Base-by-base conservation (phyloP, 2,888 invertebrate genomes). In the Orthosia cruda region DNA sequence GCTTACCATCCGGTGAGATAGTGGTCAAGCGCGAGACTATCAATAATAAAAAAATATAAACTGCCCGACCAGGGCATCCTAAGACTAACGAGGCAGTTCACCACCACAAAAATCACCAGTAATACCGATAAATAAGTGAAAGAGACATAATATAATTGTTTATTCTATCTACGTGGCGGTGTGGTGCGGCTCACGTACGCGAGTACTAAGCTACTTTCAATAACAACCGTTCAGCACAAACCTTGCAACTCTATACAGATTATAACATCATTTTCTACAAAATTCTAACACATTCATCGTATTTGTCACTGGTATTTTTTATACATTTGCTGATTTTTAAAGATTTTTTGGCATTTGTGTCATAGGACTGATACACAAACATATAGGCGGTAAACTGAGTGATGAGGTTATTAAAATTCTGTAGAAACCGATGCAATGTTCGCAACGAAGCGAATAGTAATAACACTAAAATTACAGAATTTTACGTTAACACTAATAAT, bases 141-240 rank as follows among this genome's bases (percentile, higher is more conserved):
- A 74, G 58, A 32, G 32, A 49, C 49, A 20, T 64, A 52, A 20
- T 49, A 64, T 71, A 82, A 87, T 86, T 87, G 69, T 80, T 59
- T 77, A 83, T 80, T 79, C 86, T 86, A 86, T 87, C 86, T 86
- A 86, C 63, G 32, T 75, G 57, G 75, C 74, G 61, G 85, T 84
- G 86, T 71, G 80, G 82, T 87, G 86, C 76, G 84, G 57, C 50
- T 62, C 49, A 55, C 68, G 78, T 83, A 79, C 74, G 47, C 73
- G 12, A 71, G 76, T 72, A 80, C 80, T 57, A 80, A 80, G 82
- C 85, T 81, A 59, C 71, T 71, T 66, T 54, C 74, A 47, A 59
- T 70, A 63, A 84, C 85, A 79, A 86, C 86, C 81, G 3, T 80
- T 57, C 62, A 54, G 65, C 81, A 83, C 80, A 80, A 68, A 77